Conservation (phyloP, 2,113 vertebrate genomes). For the Sciurus niger region DNA sequence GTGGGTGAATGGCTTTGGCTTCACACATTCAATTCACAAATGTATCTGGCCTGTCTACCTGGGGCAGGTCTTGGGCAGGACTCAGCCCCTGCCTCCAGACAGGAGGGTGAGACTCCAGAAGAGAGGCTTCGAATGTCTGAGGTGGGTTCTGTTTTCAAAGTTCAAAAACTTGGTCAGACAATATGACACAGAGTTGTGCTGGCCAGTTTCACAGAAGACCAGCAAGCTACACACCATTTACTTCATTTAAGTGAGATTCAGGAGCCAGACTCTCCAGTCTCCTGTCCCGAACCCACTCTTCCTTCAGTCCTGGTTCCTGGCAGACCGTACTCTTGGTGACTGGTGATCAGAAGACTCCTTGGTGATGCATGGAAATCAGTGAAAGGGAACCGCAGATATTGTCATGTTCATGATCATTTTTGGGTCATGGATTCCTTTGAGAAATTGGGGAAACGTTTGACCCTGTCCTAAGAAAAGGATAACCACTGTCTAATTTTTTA, state of each 20-base stretch:
- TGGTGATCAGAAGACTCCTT: not conserved
- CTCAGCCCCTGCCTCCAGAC: too few species aligned
- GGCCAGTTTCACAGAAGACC: not conserved
- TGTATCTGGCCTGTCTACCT: not conserved
- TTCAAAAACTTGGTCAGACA: not conserved
- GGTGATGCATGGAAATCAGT: not conserved
- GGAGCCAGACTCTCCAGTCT: not conserved
- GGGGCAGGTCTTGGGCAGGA: not conserved
- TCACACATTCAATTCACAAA: not conserved
- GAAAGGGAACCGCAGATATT: not conserved
- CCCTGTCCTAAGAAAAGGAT: too few species aligned
- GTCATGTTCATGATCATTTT: not conserved
- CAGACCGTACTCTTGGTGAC: not conserved
- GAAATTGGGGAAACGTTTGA: slow-evolving; percentile 10
- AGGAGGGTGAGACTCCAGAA: not conserved
- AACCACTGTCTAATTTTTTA: too few species aligned
- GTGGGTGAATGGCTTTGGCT: not conserved
- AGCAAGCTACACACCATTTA: not conserved
- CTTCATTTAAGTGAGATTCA: not conserved
- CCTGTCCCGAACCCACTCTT: not conserved
- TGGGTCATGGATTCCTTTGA: slow-evolving; percentile 22
- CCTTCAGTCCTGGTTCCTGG: not conserved
- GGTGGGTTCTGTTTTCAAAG: not conserved
- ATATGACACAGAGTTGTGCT: not conserved
- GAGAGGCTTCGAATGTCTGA: not conserved